phyloP scores from a whole-genome alignment of 2,888 invertebrate species.

The Siphlonurus alternatus region DNA sequence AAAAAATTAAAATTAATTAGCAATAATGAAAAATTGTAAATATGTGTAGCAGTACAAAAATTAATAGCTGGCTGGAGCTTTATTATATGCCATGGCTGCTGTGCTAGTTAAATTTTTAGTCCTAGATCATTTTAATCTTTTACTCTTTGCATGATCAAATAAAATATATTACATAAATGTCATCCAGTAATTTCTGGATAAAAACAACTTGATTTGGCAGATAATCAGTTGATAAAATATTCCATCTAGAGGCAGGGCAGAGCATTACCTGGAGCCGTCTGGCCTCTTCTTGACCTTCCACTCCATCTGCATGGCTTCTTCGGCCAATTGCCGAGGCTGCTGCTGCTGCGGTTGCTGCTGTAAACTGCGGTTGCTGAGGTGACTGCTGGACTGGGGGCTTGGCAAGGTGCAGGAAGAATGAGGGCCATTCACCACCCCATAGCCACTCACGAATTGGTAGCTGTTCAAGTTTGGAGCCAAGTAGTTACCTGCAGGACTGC shows the following conservation, averaged over 20 bases:
- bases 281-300: conserved; percentile 63
- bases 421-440: conserved; percentile 28
- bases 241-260: too few species aligned
- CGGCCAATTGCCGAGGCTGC: neutral
- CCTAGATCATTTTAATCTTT: too few species aligned
- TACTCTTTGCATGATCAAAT: too few species aligned
- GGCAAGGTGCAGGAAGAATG: conserved; percentile 15
- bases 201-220: too few species aligned
- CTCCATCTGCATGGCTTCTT: conserved; percentile 28
- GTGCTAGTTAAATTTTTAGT: too few species aligned
- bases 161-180: neutral
- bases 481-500: conserved; percentile 22
- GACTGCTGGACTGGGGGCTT: conserved; percentile 20
- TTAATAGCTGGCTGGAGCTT: too few species aligned
- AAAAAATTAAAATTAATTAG: too few species aligned
- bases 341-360: conserved; percentile 20
- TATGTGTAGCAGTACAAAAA: neutral
- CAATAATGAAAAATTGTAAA: too few species aligned
- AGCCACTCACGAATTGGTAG: conserved; percentile 39
- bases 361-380: conserved; percentile 4
- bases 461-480: conserved; percentile 39
- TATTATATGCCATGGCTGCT: too few species aligned
- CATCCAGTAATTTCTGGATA: neutral
- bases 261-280: conserved; percentile 46
- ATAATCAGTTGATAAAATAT: too few species aligned